A percentile compares a stretch with the other conserved stretches of the same genome.
These are phyloP conservation scores for Tipula helvola DNA, from an alignment of 2,888 invertebrate species.

Conservation along the genomic window DNA sequence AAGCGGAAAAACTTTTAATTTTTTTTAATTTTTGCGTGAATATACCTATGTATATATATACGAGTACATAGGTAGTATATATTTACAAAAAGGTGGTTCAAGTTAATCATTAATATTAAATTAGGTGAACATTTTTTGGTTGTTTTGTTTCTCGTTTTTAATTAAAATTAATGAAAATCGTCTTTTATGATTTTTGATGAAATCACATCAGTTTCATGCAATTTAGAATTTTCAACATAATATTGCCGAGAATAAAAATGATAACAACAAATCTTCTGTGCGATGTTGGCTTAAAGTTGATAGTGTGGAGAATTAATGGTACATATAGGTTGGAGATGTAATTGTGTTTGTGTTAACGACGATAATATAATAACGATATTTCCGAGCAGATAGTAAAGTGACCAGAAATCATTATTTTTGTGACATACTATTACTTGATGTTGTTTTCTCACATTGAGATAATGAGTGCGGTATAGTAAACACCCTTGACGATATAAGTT, in stretches of 20 bases:
- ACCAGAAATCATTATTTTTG: no score
- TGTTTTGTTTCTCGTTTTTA: background rate
- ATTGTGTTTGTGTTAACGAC: no score
- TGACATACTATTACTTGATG: no score
- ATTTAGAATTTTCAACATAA: background rate
- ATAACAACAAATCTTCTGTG: background rate
- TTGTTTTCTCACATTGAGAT: no score
- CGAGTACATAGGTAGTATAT: background rate
- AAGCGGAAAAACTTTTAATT: background rate
- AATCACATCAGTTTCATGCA: background rate
- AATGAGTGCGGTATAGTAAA: no score
- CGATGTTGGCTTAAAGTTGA: background rate
- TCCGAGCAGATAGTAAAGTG: no score
- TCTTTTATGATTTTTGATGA: constrained; percentile 4
- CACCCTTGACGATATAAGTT: no score
- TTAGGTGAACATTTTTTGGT: background rate
- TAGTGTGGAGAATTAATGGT: background rate
- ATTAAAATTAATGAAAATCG: constrained; percentile 4
- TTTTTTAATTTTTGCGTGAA: background rate
- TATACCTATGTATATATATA: background rate
- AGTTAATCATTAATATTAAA: constrained; percentile 4
- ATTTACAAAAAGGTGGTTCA: background rate
- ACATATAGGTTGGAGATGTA: no score
- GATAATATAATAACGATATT: no score
- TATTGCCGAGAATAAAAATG: background rate